Evolutionary conservation across 1,140 invertebrate species (phyloP).

Genomic region (Phocides pigmalion): DNA sequence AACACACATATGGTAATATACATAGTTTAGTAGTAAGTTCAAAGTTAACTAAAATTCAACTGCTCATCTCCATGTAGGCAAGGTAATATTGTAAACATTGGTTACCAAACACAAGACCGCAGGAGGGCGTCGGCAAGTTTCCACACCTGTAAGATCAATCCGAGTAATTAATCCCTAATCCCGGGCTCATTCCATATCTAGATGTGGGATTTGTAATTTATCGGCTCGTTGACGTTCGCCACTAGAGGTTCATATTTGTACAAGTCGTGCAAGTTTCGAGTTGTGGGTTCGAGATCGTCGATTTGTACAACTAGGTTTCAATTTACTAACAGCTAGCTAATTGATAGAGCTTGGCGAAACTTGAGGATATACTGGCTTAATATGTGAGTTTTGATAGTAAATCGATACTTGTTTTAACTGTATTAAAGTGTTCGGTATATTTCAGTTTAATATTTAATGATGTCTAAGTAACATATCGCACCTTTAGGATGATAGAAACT

Average conservation of each 20-base stretch:
- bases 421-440: not conserved
- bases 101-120: constrained; percentile 30
- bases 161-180: constrained; percentile 53
- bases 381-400: not conserved
- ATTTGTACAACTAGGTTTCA: constrained; percentile 28
- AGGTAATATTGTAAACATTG: not conserved
- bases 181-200: constrained; percentile 36
- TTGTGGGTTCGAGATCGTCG: constrained; percentile 17
- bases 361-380: not conserved
- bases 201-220: constrained; percentile 22
- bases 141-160: constrained; percentile 42
- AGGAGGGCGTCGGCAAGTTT: constrained; percentile 39
- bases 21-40: too few relatives aligned
- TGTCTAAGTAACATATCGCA: too few relatives aligned
- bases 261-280: constrained; percentile 23
- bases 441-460: not conserved
- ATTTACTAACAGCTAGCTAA: constrained; percentile 26
- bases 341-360: constrained; percentile 17
- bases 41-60: not conserved
- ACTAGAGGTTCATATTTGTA: constrained; percentile 27
- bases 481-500: too few relatives aligned
- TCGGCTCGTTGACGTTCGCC: constrained; percentile 27
- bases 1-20: too few relatives aligned
- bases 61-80: not conserved
- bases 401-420: not conserved